phyloP scores from a whole-genome alignment of 2,888 invertebrate genomes.

The Perdita meconis region DNA sequence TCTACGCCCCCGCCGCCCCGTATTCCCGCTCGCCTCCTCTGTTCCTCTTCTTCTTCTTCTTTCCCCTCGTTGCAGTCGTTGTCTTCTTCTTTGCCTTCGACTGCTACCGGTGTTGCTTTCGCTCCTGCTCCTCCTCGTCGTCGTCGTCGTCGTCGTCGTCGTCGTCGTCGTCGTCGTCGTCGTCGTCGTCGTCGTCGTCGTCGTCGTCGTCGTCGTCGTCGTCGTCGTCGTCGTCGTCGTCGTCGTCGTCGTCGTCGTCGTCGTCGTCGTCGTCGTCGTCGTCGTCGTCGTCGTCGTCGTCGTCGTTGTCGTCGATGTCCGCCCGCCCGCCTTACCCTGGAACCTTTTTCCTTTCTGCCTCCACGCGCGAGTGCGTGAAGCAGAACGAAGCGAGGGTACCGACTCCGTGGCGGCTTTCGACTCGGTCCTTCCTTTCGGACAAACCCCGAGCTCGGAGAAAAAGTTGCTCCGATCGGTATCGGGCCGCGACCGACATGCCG shows the following conservation, averaged over 20 bases:
- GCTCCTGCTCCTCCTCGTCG: not conserved
- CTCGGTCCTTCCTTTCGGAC: slow-evolving; percentile 48
- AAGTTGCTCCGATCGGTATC: slow-evolving; percentile 33
- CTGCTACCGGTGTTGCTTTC: not conserved
- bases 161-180: not conserved
- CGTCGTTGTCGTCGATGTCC: slow-evolving; percentile 2
- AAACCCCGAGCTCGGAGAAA: slow-evolving; percentile 23
- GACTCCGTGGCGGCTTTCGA: slow-evolving; percentile 50
- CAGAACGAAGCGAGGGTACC: slow-evolving; percentile 67
- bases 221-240: not conserved
- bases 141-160: not conserved
- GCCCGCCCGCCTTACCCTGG: slow-evolving; percentile 15
- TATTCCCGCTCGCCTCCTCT: not conserved
- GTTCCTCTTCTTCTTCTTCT: not conserved
- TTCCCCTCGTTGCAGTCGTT: not conserved
- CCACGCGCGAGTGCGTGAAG: slow-evolving; percentile 71
- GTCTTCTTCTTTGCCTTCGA: not conserved
- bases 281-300: slow-evolving; percentile 24
- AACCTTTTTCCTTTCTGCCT: slow-evolving; percentile 46
- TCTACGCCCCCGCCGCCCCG: slow-evolving; percentile 14
- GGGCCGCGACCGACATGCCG: not conserved
- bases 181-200: not conserved
- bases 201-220: slow-evolving; percentile 3
- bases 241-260: not conserved
- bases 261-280: not conserved